Base-by-base conservation (phyloP, 2,888 invertebrate genomes). In the Apamea monoglypha region DNA sequence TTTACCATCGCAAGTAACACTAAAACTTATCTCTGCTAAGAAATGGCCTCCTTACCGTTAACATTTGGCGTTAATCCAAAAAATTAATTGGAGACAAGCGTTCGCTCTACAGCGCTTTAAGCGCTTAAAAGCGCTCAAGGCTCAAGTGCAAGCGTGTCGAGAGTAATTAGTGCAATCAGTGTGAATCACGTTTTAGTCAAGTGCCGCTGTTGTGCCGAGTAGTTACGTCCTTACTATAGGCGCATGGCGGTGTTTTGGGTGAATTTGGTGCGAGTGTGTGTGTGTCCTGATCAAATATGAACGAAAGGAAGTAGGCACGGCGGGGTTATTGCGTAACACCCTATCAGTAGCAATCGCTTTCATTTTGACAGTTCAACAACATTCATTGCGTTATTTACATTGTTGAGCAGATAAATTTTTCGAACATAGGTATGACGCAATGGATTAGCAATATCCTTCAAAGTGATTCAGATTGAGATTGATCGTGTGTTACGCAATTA, bases 81-180 rank as follows among this genome's bases (percentile, higher is more conserved):
- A 96, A 95, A 95, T 91, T 96, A 95, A 96, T 95, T 95, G 95
- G 92, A 91, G 93, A 93, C 92, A 93, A 93, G 91, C 91, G 80
- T 85, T 90, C 83, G 78, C 75, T 88, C 85, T 87, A 89, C 83
- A 91, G 88, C 90, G 89, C 91, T 92, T 89, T 88, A 86, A 88
- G 87, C 85, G 86, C 88, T 91, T 80, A 59, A 80, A 74, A 80
- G 81, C 47, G 80, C 80, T 80, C 63, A 81, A 82, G 81, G 85
- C 88, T 89, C 88, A 88, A 91, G 90, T 86, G 88, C 86, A 87
- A 91, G 88, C 92, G 90, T 90, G 92, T 91, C 86, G 90, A 94
- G 93, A 92, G 93, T 95, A 95, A 95, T 95, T 95, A 95, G 95
- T 92, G 95, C 95, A 95, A 95, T 95, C 94, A 94, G 92, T 90